Conservation (phyloP, 1,140 invertebrate genomes). For the Oscheius sp. region DNA sequence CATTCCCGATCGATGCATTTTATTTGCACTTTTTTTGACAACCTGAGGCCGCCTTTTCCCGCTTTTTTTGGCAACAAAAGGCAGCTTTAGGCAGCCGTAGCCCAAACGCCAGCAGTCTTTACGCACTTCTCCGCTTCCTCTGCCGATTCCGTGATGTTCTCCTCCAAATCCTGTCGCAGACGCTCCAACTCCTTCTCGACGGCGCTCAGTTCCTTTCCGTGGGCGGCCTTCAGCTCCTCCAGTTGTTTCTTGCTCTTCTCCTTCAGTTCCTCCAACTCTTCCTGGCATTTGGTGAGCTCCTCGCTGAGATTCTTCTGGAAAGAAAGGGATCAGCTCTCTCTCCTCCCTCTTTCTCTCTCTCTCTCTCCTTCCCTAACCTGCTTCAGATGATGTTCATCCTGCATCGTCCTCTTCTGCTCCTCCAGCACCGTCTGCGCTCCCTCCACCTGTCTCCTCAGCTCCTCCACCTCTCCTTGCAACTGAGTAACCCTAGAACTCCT, state of each 20-base stretch:
- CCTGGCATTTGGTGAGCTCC: background rate
- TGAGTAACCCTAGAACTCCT: background rate
- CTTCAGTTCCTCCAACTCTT: conserved; percentile 16
- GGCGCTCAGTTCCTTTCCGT: background rate
- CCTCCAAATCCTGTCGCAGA: no score
- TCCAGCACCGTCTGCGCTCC: background rate
- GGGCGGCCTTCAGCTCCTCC: background rate
- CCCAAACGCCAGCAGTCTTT: no score
- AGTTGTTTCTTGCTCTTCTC: no score
- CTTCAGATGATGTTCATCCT: background rate
- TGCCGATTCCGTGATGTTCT: no score
- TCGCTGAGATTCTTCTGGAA: background rate
- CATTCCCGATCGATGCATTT: no score
- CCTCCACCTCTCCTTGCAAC: background rate
- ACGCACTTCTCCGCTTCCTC: no score
- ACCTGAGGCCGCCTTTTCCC: no score
- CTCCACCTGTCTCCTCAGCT: background rate
- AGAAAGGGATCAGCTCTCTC: no score
- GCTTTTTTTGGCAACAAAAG: no score
- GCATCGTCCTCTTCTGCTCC: background rate
- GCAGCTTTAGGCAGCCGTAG: no score
- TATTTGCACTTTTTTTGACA: no score
- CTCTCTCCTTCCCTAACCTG: background rate
- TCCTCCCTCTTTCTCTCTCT: background rate
- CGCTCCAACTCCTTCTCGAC: no score